phyloP scores from a whole-genome alignment of 2,888 invertebrate species.

The Lacanobia wlatinum region DNA sequence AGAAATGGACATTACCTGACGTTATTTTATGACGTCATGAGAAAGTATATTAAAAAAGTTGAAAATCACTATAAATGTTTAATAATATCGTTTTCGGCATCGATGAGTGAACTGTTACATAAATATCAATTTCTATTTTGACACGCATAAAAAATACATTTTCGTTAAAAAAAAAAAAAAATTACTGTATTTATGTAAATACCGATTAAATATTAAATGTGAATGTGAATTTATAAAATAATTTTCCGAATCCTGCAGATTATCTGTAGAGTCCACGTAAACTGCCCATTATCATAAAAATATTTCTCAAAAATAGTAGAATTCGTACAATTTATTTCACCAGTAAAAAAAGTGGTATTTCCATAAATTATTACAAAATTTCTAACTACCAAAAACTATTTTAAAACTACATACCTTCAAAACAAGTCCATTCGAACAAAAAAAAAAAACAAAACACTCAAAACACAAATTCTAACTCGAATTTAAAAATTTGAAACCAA shows the following conservation, averaged over 20 bases:
- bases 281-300: neutral
- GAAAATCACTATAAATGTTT: too few relatives aligned
- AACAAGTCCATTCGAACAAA: constrained; percentile 54
- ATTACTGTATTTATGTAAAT: too few relatives aligned
- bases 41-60: neutral
- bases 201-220: too few relatives aligned
- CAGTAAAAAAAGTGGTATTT: neutral
- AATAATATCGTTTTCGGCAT: neutral
- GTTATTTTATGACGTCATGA: neutral
- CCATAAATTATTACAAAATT: constrained; percentile 3
- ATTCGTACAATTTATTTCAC: neutral
- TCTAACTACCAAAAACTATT: neutral
- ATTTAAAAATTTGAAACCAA: constrained; percentile 27
- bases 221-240: too few relatives aligned
- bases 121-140: neutral
- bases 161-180: too few relatives aligned
- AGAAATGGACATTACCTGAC: neutral
- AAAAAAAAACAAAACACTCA: constrained; percentile 38
- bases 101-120: neutral
- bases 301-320: neutral
- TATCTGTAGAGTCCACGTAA: neutral
- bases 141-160: neutral
- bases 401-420: constrained; percentile 56
- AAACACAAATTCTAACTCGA: constrained; percentile 39
- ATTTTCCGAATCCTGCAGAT: neutral